Percentiles rank a stretch among this genome's conserved stretches.
phyloP scores from a whole-genome alignment of 2,113 vertebrate genomes.

The Dunckerocampus dactyliophorus region DNA sequence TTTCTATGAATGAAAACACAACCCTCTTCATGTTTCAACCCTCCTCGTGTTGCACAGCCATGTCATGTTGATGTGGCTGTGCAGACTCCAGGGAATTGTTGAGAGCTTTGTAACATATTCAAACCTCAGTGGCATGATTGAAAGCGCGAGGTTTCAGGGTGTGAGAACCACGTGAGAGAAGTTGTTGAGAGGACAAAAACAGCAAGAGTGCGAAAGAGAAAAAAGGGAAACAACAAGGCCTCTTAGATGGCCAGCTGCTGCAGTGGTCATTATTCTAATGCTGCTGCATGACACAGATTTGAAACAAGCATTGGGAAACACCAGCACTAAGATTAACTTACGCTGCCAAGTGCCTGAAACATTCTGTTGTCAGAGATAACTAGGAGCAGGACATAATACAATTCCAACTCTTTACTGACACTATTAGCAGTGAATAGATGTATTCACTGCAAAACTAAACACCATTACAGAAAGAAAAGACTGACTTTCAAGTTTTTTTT shows the following conservation, averaged over 20 bases:
- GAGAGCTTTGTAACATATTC: conserved; percentile 47
- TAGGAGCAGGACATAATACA: conserved; percentile 18
- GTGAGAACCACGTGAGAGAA: conserved; percentile 65
- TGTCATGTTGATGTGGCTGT: conserved; percentile 50
- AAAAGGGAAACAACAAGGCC: conserved; percentile 41
- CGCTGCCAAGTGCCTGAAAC: conserved; percentile 28
- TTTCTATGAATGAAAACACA: conserved; percentile 55
- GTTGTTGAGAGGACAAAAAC: conserved; percentile 64
- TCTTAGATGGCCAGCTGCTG: conserved; percentile 61
- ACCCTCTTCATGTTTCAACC: conserved; percentile 56
- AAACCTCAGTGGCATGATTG: conserved; percentile 58
- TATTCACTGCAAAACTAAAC: background rate
- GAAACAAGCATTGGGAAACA: conserved; percentile 55
- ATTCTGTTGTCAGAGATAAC: conserved; percentile 15
- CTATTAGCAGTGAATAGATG: background rate
- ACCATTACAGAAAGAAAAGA: background rate
- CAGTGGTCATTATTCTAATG: conserved; percentile 60
- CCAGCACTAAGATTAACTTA: conserved; percentile 32
- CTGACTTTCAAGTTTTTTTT: background rate
- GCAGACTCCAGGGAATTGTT: conserved; percentile 42
- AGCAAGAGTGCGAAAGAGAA: conserved; percentile 49
- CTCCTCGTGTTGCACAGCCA: conserved; percentile 47
- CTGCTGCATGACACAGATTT: conserved; percentile 58
- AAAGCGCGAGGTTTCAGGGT: conserved; percentile 65
- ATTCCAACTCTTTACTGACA: conserved; percentile 13